Base-by-base conservation (phyloP, 1,140 invertebrate species). In the Papilio machaon region DNA sequence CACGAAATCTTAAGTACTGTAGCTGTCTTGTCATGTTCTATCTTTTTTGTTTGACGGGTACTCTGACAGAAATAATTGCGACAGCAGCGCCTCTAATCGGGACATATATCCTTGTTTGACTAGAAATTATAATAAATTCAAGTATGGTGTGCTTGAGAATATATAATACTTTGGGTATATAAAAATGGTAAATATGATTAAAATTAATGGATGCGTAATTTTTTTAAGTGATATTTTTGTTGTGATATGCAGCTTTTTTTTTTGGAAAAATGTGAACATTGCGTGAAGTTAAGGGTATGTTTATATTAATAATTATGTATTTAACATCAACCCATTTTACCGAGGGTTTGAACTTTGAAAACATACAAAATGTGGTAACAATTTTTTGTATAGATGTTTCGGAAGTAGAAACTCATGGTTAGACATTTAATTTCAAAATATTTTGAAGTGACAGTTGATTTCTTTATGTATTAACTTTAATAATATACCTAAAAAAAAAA, bases 211-310 rank as follows among this genome's bases (percentile, higher is more conserved):
- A 11, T 60, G 54, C 10, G 13, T 54, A 17, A 17, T 64, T n/a
- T 60, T 64, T 64, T 64, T 30, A 64, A 8, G 60, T 64, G 60
- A 64, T 64, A 60, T 64, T 64, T 64, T 64, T 19, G 19, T 64
- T 74, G 73, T 74, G 43, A 46, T 23, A 74, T 19, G 73, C 73
- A 74, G 73, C 73, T 74, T n/a, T 74, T 47, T 43, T 2, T 74
- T 47, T n/a, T 2, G 6, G 46, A 10, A 19, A 19, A 74, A 74
- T 73, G 30, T 47, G 17, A 19, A 64, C 19, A 19, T 52, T 30
- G 2, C 23, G 11, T 11, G 47, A 52, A 52, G 54, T n/a, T 54
- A 77, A 15, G 30, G 75, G 75, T 49, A 54, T 52, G 49, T 77
- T 77, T 77, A 54, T 54, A 1, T 58, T 0, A n/a, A 54, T 13